These are phyloP conservation scores for Prostheceraeus crozeri DNA, from an alignment of 2,888 invertebrate species.

Conservation along the genomic window DNA sequence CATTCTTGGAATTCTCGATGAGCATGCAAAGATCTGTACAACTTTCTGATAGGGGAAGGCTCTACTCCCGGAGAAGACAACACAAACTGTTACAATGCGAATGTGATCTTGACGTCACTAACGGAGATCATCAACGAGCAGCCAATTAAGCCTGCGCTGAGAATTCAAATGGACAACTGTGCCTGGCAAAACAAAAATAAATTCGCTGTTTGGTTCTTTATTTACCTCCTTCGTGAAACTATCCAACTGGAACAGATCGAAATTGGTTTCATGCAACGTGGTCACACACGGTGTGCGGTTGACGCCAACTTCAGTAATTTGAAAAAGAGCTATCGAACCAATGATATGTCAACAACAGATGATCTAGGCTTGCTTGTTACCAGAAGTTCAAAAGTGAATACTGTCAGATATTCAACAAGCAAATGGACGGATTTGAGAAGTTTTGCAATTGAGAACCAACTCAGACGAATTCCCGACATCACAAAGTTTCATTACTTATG, in stretches of 20 bases:
- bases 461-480: constrained; percentile 2
- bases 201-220: constrained; percentile 21
- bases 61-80: constrained; percentile 18
- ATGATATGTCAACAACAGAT: constrained; percentile 18
- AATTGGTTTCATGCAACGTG: constrained; percentile 12
- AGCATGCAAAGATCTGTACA: constrained; percentile 12
- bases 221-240: background rate
- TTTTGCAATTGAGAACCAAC: constrained; percentile 22
- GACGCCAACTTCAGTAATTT: constrained; percentile 12
- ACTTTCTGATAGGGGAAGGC: constrained; percentile 18
- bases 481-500: no score
- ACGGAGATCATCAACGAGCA: no score
- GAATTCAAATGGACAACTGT: no score
- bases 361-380: constrained; percentile 6
- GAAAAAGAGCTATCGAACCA: constrained; percentile 8
- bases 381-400: constrained; percentile 20
- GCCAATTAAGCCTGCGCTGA: no score
- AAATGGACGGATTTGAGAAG: constrained; percentile 12
- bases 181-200: constrained; percentile 27
- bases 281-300: constrained; percentile 21
- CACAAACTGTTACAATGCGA: background rate
- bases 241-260: constrained; percentile 5
- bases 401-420: background rate
- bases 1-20: constrained; percentile 14
- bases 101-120: constrained; percentile 15